Conservation (phyloP, 2,797 vertebrate genomes). For the Myotis findleyi region DNA sequence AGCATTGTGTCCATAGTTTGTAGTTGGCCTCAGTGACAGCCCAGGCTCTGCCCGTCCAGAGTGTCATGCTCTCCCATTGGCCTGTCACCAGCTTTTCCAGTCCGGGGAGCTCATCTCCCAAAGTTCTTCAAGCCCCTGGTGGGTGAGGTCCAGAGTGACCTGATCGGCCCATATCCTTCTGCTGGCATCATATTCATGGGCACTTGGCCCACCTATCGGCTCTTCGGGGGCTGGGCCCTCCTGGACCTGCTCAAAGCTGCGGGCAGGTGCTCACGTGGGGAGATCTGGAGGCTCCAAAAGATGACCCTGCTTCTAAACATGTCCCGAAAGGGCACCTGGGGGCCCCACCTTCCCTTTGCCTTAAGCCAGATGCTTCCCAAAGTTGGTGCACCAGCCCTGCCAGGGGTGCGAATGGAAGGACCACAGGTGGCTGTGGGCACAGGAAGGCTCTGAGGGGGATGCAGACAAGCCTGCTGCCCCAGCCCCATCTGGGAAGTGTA, state of each 20-base stretch:
- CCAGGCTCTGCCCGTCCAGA: accelerated
- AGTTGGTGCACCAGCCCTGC: background rate
- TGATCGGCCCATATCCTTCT: accelerated
- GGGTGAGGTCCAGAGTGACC: background rate
- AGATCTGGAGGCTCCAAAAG: background rate
- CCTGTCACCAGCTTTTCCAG: background rate
- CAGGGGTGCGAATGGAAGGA: background rate
- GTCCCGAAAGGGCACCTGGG: background rate
- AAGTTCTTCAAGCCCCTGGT: too few species aligned
- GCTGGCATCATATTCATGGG: background rate
- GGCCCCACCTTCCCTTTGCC: background rate
- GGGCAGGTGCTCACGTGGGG: background rate
- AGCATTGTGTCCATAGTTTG: background rate
- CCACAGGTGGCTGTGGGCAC: background rate
- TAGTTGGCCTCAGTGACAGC: background rate
- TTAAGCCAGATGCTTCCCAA: background rate
- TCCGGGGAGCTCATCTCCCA: background rate
- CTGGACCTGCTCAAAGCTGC: background rate
- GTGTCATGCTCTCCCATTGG: accelerated
- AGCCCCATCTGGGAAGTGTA: background rate
- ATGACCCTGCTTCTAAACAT: background rate
- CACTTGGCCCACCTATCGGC: background rate
- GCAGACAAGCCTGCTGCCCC: background rate
- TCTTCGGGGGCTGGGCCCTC: background rate
- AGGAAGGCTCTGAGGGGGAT: background rate